Evolutionary conservation across 2,888 invertebrate genomes (phyloP).

Genomic region (Bombylius major): DNA sequence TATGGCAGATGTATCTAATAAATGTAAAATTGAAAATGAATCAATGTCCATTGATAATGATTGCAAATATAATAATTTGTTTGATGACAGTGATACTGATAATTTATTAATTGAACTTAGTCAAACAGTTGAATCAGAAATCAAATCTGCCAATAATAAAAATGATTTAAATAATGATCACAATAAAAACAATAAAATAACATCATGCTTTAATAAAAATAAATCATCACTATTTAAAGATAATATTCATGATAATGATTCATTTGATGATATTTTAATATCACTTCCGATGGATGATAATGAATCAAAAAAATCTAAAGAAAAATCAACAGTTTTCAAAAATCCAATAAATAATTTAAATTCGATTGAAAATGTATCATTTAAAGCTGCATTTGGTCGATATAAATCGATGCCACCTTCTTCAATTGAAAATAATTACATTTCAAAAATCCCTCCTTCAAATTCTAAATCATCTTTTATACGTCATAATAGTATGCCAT

Average conservation of each 20-base stretch:
- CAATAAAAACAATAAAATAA: too few relatives aligned
- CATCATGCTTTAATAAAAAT: too few relatives aligned
- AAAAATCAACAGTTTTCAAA: not conserved
- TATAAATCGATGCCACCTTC: not conserved
- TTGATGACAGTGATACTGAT: constrained; percentile 8
- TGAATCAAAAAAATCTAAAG: not conserved
- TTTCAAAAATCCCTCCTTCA: not conserved
- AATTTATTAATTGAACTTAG: constrained; percentile 5
- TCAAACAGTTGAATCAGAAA: constrained; percentile 5
- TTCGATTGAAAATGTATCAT: too few relatives aligned
- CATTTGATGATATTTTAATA: constrained; percentile 4
- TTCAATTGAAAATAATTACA: not conserved
- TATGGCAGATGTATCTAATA: not conserved
- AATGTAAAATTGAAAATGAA: not conserved
- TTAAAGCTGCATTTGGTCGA: not conserved
- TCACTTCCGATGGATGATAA: constrained; percentile 1
- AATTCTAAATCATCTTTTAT: not conserved
- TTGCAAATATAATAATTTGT: not conserved
- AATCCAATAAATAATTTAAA: too few relatives aligned
- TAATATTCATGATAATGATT: not conserved
- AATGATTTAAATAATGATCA: too few relatives aligned
- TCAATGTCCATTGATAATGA: not conserved
- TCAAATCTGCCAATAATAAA: not conserved
- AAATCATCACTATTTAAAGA: too few relatives aligned
- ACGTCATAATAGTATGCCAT: not conserved